Percentiles rank a stretch among this genome's conserved stretches.
phyloP scores from a whole-genome alignment of 2,888 invertebrate species.

The Elysia crispata region DNA sequence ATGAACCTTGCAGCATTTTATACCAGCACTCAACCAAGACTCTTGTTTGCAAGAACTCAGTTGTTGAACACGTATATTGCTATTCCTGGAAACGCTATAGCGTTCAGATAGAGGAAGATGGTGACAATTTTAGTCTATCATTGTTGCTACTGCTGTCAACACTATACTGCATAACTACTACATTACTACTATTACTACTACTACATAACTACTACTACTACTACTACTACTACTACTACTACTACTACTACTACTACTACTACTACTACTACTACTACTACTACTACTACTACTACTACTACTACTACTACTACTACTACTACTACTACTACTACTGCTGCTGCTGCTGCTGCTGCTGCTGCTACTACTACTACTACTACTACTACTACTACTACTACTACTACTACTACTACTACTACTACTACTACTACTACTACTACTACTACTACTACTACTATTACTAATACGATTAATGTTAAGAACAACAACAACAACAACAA shows the following conservation, averaged over 20 bases:
- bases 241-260: conserved; percentile 10
- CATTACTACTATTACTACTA: too few relatives aligned
- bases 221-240: background rate
- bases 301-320: background rate
- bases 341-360: background rate
- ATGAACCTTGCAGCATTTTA: too few relatives aligned
- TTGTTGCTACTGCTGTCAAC: too few relatives aligned
- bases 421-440: background rate
- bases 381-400: conserved; percentile 10
- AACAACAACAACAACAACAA: background rate
- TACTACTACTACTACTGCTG: background rate
- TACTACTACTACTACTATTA: conserved; percentile 6
- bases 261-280: background rate
- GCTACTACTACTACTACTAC: background rate
- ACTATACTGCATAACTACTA: too few relatives aligned
- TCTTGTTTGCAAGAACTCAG: too few relatives aligned
- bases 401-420: background rate
- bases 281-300: background rate
- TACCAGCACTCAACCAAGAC: too few relatives aligned
- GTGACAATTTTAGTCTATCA: too few relatives aligned
- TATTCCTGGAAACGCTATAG: too few relatives aligned
- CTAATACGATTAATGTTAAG: too few relatives aligned
- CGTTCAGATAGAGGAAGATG: too few relatives aligned
- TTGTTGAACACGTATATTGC: too few relatives aligned
- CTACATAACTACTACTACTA: too few relatives aligned